Conservation (phyloP, 64 coral and sea anemone species). For the Porites australiensis region DNA sequence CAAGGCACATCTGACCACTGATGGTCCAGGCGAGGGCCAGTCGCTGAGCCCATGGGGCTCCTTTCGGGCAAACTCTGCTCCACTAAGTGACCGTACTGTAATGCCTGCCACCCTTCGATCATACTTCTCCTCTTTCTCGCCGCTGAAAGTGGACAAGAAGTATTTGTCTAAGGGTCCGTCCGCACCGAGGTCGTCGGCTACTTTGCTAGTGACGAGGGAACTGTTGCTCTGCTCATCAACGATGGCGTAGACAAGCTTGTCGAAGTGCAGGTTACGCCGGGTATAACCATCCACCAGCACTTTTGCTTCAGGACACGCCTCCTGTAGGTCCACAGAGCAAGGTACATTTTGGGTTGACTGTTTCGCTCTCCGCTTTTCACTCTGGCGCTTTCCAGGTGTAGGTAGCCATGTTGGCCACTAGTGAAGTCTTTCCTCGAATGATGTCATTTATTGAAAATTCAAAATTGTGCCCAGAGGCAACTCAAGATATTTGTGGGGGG, state of each 20-base stretch:
- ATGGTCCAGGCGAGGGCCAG: constrained; percentile 71
- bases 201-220: constrained; percentile 35
- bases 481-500: no score
- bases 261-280: constrained; percentile 14
- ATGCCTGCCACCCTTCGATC: constrained; percentile 33
- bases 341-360: constrained; percentile 46
- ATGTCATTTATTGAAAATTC: no score
- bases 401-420: no score
- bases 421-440: no score
- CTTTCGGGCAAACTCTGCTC: not conserved
- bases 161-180: constrained; percentile 26
- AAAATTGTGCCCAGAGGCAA: no score
- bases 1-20: constrained; percentile 59
- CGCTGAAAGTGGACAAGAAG: constrained; percentile 53
- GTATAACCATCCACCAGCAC: constrained; percentile 37
- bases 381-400: no score
- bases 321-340: constrained; percentile 11
- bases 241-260: constrained; percentile 54
- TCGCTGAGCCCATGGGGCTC: no score
- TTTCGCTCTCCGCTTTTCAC: constrained; percentile 14
- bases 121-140: constrained; percentile 46
- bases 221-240: constrained; percentile 71
- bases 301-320: constrained; percentile 63
- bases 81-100: constrained; percentile 15
- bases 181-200: constrained; percentile 38